Conservation (phyloP, 2,797 vertebrate genomes). For the Thalassophryne amazonica region DNA sequence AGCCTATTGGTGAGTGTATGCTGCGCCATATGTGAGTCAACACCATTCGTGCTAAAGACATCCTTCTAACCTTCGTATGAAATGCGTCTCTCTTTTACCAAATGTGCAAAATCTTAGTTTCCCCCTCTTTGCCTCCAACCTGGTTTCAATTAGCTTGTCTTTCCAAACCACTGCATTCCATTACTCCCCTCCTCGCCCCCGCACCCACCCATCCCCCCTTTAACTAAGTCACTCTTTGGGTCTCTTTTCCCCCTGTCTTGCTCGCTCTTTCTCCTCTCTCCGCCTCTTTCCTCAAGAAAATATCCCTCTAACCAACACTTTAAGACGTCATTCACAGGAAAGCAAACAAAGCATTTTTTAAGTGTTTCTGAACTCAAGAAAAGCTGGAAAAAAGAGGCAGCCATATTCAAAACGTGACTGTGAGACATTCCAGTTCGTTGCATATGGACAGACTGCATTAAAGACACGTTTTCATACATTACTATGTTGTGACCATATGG, state of each 20-base stretch:
- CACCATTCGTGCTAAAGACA: neutral
- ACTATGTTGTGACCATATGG: too few species aligned
- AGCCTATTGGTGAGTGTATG: neutral
- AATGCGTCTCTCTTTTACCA: conserved; percentile 42
- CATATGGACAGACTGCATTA: neutral
- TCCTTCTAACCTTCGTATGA: conserved; percentile 21
- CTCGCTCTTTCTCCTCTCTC: conserved; percentile 27
- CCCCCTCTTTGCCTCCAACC: conserved; percentile 71
- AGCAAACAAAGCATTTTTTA: neutral
- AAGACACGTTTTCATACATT: neutral
- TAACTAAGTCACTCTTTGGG: conserved; percentile 51
- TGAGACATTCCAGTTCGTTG: too few species aligned
- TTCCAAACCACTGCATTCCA: conserved; percentile 88
- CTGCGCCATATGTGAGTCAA: conserved; percentile 6
- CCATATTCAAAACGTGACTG: too few species aligned
- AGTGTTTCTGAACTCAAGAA: too few species aligned
- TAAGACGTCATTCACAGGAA: conserved; percentile 5
- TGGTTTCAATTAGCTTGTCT: conserved; percentile 87
- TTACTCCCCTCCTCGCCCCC: conserved; percentile 70
- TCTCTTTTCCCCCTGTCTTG: conserved; percentile 46
- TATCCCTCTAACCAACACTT: conserved; percentile 22
- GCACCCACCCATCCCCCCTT: conserved; percentile 52
- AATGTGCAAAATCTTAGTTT: conserved; percentile 58
- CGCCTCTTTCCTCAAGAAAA: conserved; percentile 14
- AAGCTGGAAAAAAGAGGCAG: too few species aligned